Evolutionary conservation across 2,797 vertebrate genomes (phyloP).

Genomic region (Telmatherina bonti): DNA sequence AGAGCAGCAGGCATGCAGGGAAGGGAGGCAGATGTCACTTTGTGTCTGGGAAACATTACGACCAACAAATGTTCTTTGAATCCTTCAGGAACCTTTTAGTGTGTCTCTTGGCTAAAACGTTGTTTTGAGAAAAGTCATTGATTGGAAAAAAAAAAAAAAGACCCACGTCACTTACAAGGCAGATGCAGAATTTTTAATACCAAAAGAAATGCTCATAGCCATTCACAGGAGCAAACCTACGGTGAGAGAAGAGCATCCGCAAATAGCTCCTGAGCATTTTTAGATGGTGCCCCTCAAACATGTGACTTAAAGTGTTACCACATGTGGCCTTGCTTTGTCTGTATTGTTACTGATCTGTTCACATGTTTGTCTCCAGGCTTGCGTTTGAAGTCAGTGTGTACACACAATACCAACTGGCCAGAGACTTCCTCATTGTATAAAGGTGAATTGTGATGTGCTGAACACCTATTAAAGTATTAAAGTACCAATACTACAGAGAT

Average conservation of each 20-base stretch:
- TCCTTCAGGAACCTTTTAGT: constrained; percentile 58
- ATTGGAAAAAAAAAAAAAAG: constrained; percentile 33
- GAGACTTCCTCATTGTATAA: constrained; percentile 7
- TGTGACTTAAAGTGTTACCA: constrained; percentile 78
- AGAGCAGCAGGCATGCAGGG: constrained; percentile 79
- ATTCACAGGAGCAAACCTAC: constrained; percentile 12
- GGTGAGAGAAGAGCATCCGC: constrained; percentile 45
- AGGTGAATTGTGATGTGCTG: background rate
- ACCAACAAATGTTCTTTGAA: constrained; percentile 77
- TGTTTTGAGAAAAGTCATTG: constrained; percentile 38
- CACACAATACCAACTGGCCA: constrained; percentile 7
- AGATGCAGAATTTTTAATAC: constrained; percentile 11
- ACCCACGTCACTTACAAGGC: background rate
- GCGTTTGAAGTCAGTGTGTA: constrained; percentile 22
- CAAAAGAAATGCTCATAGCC: constrained; percentile 8
- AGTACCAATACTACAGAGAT: constrained; percentile 3
- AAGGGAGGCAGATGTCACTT: constrained; percentile 82
- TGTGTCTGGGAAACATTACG: constrained; percentile 82
- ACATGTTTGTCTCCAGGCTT: constrained; percentile 26
- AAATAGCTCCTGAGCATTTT: constrained; percentile 63
- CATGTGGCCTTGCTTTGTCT: constrained; percentile 63
- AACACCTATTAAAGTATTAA: background rate
- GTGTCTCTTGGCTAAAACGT: constrained; percentile 35
- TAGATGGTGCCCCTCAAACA: constrained; percentile 70
- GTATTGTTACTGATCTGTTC: constrained; percentile 51